These are phyloP conservation scores for Sylvietta virens DNA, from an alignment of 2,113 vertebrate species.

Conservation along the genomic window DNA sequence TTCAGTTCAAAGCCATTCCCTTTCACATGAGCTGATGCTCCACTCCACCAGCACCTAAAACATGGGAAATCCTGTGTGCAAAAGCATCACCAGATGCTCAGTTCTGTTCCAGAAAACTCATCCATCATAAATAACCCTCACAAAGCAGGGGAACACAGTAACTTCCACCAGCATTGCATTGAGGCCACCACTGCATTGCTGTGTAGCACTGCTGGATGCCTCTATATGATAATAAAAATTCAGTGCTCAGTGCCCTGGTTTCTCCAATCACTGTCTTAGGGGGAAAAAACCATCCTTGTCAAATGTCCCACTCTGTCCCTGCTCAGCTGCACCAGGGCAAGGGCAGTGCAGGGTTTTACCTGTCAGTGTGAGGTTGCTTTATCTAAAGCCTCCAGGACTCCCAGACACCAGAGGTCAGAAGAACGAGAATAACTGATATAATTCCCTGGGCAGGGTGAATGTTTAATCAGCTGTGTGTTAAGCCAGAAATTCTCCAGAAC, in stretches of 20 bases:
- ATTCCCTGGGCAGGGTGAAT: neutral
- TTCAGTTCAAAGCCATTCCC: neutral
- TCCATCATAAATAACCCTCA: neutral
- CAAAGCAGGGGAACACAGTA: neutral
- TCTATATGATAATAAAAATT: neutral
- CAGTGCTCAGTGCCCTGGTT: neutral
- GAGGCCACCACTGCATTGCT: neutral
- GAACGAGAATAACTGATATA: neutral
- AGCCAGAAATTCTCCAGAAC: constrained; percentile 10
- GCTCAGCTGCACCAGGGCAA: neutral
- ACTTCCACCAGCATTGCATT: neutral
- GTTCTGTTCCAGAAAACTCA: neutral
- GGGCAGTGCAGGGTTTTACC: neutral
- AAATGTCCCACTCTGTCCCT: neutral
- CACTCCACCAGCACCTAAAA: fast-evolving
- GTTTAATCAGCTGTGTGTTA: constrained; percentile 21
- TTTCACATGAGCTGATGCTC: neutral
- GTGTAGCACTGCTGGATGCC: neutral
- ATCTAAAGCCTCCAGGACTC: neutral
- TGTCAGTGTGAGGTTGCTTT: neutral
- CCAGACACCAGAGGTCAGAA: neutral
- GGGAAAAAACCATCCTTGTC: neutral
- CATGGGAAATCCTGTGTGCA: neutral
- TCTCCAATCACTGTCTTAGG: neutral
- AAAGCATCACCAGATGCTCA: neutral